Evolutionary conservation across 2,888 invertebrate species (phyloP).

Genomic region (Actias luna): DNA sequence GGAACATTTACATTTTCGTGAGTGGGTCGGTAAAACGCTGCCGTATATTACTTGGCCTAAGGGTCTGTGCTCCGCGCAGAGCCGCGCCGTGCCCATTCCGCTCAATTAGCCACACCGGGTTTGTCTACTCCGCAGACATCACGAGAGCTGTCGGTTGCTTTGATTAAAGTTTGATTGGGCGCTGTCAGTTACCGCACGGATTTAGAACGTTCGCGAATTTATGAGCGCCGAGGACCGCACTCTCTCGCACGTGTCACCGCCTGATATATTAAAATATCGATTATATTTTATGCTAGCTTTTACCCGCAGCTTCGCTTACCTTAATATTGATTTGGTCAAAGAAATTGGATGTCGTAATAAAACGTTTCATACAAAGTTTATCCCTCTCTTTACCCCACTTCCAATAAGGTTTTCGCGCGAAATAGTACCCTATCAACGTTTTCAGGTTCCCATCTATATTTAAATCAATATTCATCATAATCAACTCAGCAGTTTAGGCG

Average conservation of each 20-base stretch:
- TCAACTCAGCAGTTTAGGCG: too few species aligned
- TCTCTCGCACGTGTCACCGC: not conserved
- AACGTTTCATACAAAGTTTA: too few species aligned
- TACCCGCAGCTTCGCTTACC: not conserved
- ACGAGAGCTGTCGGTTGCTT: conserved; percentile 61
- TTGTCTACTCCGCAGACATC: conserved; percentile 60
- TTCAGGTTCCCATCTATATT: too few species aligned
- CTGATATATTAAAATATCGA: not conserved
- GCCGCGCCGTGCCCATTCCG: conserved; percentile 59
- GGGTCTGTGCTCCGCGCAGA: conserved; percentile 27
- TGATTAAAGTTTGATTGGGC: conserved; percentile 77
- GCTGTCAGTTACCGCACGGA: conserved; percentile 62
- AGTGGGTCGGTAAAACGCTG: conserved; percentile 27
- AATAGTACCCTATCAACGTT: too few species aligned
- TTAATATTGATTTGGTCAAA: not conserved
- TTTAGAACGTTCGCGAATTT: conserved; percentile 12
- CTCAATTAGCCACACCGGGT: conserved; percentile 69
- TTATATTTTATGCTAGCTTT: not conserved
- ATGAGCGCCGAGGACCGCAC: not conserved
- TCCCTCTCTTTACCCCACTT: too few species aligned
- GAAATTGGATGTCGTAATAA: too few species aligned
- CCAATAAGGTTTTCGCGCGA: too few species aligned
- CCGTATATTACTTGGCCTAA: conserved; percentile 31
- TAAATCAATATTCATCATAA: too few species aligned
- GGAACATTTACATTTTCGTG: not conserved